Percentiles rank a stretch among this genome's conserved stretches.
These are phyloP conservation scores for Drosophila suboccidentalis DNA, from an alignment of 2,888 invertebrate species.

Conservation along the genomic window DNA sequence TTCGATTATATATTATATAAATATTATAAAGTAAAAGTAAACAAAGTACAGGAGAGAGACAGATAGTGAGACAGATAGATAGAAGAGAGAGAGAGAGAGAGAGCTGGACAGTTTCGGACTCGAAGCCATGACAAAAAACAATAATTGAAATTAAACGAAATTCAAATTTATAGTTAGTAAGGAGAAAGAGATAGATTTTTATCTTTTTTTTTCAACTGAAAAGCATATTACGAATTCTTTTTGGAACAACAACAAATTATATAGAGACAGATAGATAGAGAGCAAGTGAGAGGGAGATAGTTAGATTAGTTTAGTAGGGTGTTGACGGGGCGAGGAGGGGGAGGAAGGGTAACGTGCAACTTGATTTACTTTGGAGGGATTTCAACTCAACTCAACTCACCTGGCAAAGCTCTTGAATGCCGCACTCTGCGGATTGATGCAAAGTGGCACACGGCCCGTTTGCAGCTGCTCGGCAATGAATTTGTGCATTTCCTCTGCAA, in stretches of 20 bases:
- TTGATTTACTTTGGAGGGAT: background rate
- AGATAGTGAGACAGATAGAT: conserved; percentile 13
- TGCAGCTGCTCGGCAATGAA: conserved; percentile 99
- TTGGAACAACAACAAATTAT: conserved; percentile 50
- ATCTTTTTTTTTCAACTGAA: conserved; percentile 35
- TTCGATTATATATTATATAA: conserved; percentile 34
- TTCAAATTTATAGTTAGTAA: conserved; percentile 3
- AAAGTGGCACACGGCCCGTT: conserved; percentile 97
- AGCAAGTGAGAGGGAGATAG: conserved; percentile 11
- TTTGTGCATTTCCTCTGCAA: conserved; percentile 98
- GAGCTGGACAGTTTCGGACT: conserved; percentile 32
- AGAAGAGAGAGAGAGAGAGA: conserved; percentile 1
- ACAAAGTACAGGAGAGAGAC: conserved; percentile 39
- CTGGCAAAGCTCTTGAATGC: conserved; percentile 99
- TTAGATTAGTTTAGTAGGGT: conserved; percentile 1
- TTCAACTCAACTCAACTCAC: conserved; percentile 88
- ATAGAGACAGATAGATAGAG: conserved; percentile 11
- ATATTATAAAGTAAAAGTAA: conserved; percentile 35
- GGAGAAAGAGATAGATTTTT: background rate
- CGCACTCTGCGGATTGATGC: conserved; percentile 99
- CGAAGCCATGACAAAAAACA: conserved; percentile 50
- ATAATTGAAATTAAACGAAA: conserved; percentile 26
- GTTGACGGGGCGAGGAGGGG: background rate
- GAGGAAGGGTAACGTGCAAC: conserved; percentile 10
- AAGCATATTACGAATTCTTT: conserved; percentile 45